Evolutionary conservation across 2,113 vertebrate genomes (phyloP).

Genomic region (Capreolus pygargus): DNA sequence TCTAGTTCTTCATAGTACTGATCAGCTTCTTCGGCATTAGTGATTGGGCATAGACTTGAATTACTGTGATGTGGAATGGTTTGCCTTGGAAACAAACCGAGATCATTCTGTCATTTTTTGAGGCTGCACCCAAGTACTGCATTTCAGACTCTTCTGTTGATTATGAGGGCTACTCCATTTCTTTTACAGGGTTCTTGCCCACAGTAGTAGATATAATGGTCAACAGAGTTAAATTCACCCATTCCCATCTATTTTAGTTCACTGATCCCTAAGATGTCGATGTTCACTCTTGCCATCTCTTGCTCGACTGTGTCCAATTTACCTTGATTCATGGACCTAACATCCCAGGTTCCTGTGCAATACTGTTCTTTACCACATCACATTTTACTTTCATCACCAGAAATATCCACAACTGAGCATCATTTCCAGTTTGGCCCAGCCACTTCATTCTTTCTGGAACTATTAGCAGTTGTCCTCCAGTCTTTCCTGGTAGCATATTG

Average conservation of each 20-base stretch:
- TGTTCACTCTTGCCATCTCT: not conserved
- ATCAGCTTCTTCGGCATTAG: not conserved
- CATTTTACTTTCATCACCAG: not conserved
- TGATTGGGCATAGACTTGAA: not conserved
- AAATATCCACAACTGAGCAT: not conserved
- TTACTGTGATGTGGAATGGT: not conserved
- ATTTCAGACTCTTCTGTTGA: not conserved
- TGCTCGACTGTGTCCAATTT: not conserved
- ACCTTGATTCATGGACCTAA: not conserved
- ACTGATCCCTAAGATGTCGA: not conserved
- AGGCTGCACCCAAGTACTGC: not conserved
- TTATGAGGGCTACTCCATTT: not conserved
- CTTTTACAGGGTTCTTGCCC: not conserved
- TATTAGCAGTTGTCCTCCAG: not conserved
- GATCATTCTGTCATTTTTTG: not conserved
- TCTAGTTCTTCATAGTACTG: not conserved
- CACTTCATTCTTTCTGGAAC: not conserved
- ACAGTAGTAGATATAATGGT: not conserved
- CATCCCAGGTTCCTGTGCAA: not conserved
- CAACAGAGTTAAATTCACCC: not conserved
- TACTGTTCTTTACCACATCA: not conserved
- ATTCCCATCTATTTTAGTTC: not conserved
- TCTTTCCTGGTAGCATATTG: not conserved
- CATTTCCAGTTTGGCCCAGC: not conserved
- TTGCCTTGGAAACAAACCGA: not conserved